These are phyloP conservation scores for Synergus laeviventris DNA, from an alignment of 2,888 invertebrate species.

Conservation along the genomic window DNA sequence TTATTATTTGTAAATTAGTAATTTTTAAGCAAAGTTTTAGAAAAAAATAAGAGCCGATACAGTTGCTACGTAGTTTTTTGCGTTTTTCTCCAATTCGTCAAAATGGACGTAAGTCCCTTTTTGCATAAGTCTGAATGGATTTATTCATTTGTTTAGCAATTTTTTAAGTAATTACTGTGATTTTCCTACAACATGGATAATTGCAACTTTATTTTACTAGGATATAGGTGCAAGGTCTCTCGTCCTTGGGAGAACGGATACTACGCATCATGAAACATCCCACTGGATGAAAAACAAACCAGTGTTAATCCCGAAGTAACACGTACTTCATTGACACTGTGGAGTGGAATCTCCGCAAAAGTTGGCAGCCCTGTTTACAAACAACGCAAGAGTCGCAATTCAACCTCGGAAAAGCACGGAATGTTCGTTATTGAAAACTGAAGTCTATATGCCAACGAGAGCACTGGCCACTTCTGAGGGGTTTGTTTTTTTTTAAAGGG, in stretches of 20 bases:
- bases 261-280: background rate
- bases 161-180: background rate
- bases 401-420: background rate
- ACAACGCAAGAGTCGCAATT: background rate
- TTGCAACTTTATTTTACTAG: background rate
- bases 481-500: background rate
- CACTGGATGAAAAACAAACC: background rate
- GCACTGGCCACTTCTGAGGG: background rate
- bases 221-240: background rate
- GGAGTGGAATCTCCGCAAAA: background rate
- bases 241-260: background rate
- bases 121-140: no score
- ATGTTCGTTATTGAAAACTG: slow-evolving; percentile 2
- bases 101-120: no score
- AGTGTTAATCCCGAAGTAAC: background rate
- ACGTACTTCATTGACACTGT: background rate
- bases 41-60: no score
- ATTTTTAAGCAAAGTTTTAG: no score
- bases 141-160: background rate
- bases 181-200: background rate
- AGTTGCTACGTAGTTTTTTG: no score
- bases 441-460: background rate
- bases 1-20: no score
- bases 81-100: no score
- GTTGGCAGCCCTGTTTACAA: slow-evolving; percentile 8